Base-by-base conservation (phyloP, 2,888 invertebrate species). In the Drosophila fulvimacula region DNA sequence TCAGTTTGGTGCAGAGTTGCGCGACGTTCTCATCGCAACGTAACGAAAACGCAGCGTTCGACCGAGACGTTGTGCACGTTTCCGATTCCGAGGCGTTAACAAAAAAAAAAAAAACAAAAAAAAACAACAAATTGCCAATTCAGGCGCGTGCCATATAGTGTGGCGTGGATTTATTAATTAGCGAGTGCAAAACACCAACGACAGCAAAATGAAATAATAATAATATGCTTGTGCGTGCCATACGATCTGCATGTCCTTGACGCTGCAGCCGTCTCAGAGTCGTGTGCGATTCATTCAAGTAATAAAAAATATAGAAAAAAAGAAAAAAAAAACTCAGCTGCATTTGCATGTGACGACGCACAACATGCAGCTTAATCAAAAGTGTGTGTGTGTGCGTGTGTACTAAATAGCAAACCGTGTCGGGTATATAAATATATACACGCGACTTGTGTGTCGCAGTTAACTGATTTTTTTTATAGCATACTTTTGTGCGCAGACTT, bases 1-100 rank as follows among this genome's bases (percentile, higher is more conserved):
- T 85, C 88, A 89, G 83, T 83, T 87, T 73, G 89, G 68, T 87
- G 87, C 82, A 73, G 83, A 87, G 73, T 84, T 73, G 86, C 69
- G 81, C 83, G 75, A 81, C 46, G 81, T 82, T 65, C 62, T 62
- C 59, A 61, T 73, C 73, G 72, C 39, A 58, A 36, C 38, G 46
- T 24, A 56, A 41, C 36, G 51, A 46, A 30, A 46, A 46, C 27
- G 55, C 58, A 63, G 55, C 53, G 52, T n/a, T 48, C 53, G n/a
- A 71, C 19, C 57, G 56, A 52, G 41, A 51, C 51, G 62, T 60
- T 69, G 69, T 82, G 79, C 67, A 69, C 71, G 82, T 44, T 69
- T 49, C 70, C 36, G 51, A 38, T 67, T 44, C n/a, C 55, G 69
- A 51, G 63, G 66, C 49, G 63, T 52, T 44, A 48, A 32, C 46